These are phyloP conservation scores for Helobdella robusta DNA, from an alignment of 2,888 invertebrate species.

Conservation along the genomic window DNA sequence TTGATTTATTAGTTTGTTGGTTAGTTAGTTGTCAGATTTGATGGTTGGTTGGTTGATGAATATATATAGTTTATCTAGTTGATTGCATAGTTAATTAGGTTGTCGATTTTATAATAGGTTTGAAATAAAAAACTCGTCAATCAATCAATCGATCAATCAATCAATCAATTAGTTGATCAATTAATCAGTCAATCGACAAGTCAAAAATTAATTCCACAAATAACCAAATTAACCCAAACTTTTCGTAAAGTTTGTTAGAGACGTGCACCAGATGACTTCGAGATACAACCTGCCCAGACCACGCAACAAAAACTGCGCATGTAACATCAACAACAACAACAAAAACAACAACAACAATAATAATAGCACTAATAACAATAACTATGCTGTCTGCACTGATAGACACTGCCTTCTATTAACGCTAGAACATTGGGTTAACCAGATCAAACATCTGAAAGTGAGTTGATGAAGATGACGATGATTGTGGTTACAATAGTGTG, in stretches of 20 bases:
- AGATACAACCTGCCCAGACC: constrained; percentile 14
- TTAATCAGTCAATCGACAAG: no score
- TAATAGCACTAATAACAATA: neutral
- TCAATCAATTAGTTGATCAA: no score
- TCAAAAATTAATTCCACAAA: no score
- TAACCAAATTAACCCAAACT: neutral
- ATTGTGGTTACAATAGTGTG: neutral
- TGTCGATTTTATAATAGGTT: no score
- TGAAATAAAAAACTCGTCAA: no score
- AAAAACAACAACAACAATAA: no score
- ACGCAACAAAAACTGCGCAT: neutral
- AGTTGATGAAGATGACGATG: neutral
- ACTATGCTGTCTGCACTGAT: neutral
- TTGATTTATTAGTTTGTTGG: neutral
- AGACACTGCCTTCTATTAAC: constrained; percentile 25
- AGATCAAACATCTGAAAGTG: constrained; percentile 33
- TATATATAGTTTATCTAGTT: neutral
- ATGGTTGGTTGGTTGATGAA: neutral
- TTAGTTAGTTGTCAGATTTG: neutral
- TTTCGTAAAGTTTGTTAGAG: constrained; percentile 8
- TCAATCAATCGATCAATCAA: no score
- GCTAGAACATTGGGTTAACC: constrained; percentile 32
- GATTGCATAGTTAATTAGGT: no score
- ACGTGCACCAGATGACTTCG: constrained; percentile 6
- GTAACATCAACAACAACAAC: no score